Percentiles rank a stretch among this genome's conserved stretches.
These are phyloP conservation scores for Neodiprion fabricii DNA, from an alignment of 1,140 invertebrate species.

Conservation along the genomic window DNA sequence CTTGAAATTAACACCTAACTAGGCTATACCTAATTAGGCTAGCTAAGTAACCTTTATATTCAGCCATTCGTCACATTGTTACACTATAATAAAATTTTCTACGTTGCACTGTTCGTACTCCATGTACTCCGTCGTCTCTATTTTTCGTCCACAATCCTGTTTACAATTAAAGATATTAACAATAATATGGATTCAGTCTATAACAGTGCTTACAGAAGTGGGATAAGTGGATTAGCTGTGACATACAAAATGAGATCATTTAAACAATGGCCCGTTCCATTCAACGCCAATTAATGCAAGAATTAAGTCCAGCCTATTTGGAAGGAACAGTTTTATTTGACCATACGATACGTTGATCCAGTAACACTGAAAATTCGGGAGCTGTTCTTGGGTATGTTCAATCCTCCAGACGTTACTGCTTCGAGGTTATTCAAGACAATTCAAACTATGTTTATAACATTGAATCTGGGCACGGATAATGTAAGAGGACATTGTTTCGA, in stretches of 20 bases:
- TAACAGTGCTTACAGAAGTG: not conserved
- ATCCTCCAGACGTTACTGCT: constrained; percentile 15
- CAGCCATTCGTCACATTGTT: too few relatives aligned
- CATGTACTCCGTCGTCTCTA: too few relatives aligned
- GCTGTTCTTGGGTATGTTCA: constrained; percentile 19
- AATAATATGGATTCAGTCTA: too few relatives aligned
- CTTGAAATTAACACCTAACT: too few relatives aligned
- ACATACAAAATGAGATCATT: constrained; percentile 18
- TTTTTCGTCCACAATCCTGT: too few relatives aligned
- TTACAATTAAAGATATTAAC: too few relatives aligned
- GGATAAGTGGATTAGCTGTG: constrained; percentile 16
- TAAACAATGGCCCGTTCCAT: constrained; percentile 9
- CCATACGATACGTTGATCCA: constrained; percentile 13
- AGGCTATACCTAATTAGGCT: too few relatives aligned
- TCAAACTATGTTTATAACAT: constrained; percentile 14
- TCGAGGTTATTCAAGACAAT: constrained; percentile 23
- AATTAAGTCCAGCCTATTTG: constrained; percentile 10
- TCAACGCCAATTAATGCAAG: not conserved
- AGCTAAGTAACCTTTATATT: too few relatives aligned
- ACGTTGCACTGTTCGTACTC: too few relatives aligned
- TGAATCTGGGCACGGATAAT: constrained; percentile 11
- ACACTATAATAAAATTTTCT: too few relatives aligned
- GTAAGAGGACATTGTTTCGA: constrained; percentile 21
- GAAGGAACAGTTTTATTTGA: constrained; percentile 15
- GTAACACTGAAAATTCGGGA: constrained; percentile 10